These are phyloP conservation scores for Horisme vitalbata DNA, from an alignment of 2,888 invertebrate species.

Conservation along the genomic window DNA sequence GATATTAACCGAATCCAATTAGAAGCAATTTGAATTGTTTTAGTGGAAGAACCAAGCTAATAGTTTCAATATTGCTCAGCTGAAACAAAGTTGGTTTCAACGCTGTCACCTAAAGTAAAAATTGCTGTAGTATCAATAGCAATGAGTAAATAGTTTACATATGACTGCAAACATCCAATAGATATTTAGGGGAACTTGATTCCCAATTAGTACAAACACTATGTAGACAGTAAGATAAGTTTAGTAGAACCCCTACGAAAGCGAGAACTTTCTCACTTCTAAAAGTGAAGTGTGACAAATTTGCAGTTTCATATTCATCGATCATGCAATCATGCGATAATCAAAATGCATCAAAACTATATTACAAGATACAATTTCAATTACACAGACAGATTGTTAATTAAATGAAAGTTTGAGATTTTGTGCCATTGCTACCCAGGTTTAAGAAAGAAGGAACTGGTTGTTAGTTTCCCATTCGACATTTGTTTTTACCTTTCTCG, in stretches of 20 bases:
- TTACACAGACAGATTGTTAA: background rate
- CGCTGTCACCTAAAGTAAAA: too few relatives aligned
- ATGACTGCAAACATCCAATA: too few relatives aligned
- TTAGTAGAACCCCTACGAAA: constrained; percentile 2
- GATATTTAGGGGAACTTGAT: too few relatives aligned
- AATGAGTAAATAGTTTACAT: too few relatives aligned
- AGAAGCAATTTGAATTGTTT: too few relatives aligned
- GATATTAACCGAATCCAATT: too few relatives aligned
- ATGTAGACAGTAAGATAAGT: background rate
- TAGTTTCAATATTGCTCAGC: too few relatives aligned
- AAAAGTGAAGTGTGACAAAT: constrained; percentile 14
- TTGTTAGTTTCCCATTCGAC: constrained; percentile 18
- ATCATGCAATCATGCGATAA: constrained; percentile 23
- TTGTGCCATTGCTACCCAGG: background rate
- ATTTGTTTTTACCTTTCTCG: constrained; percentile 89
- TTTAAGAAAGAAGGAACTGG: background rate
- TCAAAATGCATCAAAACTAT: constrained; percentile 11
- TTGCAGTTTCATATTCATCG: constrained; percentile 10
- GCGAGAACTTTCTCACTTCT: constrained; percentile 4
- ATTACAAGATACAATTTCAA: background rate
- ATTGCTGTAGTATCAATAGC: too few relatives aligned
- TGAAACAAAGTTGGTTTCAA: too few relatives aligned
- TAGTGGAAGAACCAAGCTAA: too few relatives aligned
- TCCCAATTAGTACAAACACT: background rate
- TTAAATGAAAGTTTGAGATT: background rate